Conservation (phyloP, 2,113 vertebrate genomes). For the Chionis minor region DNA sequence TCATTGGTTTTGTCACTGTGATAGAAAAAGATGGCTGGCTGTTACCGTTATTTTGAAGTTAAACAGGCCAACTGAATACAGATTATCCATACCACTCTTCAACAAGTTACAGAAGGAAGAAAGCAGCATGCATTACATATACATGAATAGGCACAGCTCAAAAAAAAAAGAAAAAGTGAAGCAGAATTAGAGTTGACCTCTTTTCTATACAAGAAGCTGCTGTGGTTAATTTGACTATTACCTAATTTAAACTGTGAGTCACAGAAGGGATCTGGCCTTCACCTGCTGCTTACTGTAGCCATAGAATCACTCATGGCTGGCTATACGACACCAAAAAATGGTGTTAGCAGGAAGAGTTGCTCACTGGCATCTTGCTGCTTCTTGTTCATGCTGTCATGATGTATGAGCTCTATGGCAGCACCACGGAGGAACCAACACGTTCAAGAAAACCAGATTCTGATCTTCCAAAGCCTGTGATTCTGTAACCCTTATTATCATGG, state of each 20-base stretch:
- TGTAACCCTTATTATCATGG: not conserved
- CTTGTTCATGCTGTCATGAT: not conserved
- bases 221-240: not conserved
- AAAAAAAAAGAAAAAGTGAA: not conserved
- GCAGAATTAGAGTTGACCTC: not conserved
- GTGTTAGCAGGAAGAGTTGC: not conserved
- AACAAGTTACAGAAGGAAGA: not conserved
- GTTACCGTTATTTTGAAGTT: not conserved
- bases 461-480: not conserved
- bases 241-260: not conserved
- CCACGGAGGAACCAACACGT: rapidly evolving
- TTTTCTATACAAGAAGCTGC: not conserved
- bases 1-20: not conserved
- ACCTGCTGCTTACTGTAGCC: not conserved
- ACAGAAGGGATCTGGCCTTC: not conserved
- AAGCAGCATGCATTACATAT: not conserved
- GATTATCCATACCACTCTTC: not conserved
- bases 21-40: not conserved
- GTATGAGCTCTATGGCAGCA: not conserved
- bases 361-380: not conserved
- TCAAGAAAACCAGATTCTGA: not conserved
- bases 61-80: not conserved
- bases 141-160: not conserved
- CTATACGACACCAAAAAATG: not conserved
- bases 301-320: not conserved